These are phyloP conservation scores for Eledone cirrhosa DNA, from an alignment of 2,888 invertebrate genomes.

Conservation along the genomic window DNA sequence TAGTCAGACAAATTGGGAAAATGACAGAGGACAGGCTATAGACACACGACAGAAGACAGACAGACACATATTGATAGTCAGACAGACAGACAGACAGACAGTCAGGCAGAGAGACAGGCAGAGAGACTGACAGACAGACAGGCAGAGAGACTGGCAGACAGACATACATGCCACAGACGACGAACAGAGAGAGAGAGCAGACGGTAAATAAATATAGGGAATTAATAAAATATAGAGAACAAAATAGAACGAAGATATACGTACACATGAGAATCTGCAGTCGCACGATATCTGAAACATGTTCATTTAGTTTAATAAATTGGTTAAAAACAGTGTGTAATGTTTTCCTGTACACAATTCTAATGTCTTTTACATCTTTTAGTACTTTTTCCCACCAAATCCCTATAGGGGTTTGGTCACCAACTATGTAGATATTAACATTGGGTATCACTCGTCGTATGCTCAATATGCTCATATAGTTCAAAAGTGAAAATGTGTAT, in stretches of 20 bases:
- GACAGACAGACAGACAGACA: too few relatives aligned
- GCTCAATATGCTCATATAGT: not conserved
- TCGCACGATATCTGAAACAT: not conserved
- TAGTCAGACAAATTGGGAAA: not conserved
- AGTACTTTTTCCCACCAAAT: not conserved
- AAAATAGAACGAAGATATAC: not conserved
- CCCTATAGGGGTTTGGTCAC: not conserved
- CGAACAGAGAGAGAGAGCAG: not conserved
- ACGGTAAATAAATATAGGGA: not conserved
- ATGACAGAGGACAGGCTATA: not conserved
- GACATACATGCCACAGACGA: not conserved
- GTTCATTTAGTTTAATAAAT: not conserved
- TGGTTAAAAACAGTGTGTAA: not conserved
- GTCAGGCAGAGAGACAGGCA: too few relatives aligned
- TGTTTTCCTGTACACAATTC: not conserved
- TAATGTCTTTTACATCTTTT: not conserved
- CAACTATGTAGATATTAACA: not conserved
- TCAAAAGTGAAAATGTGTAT: not conserved
- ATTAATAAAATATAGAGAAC: too few relatives aligned
- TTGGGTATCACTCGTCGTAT: slow-evolving; percentile 5
- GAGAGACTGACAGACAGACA: too few relatives aligned
- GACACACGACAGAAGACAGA: not conserved
- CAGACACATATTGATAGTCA: too few relatives aligned
- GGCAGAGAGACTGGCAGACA: too few relatives aligned
- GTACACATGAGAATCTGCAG: slow-evolving; percentile 12